Evolutionary conservation across 1,140 invertebrate genomes (phyloP).

Genomic region (Apis dorsata): DNA sequence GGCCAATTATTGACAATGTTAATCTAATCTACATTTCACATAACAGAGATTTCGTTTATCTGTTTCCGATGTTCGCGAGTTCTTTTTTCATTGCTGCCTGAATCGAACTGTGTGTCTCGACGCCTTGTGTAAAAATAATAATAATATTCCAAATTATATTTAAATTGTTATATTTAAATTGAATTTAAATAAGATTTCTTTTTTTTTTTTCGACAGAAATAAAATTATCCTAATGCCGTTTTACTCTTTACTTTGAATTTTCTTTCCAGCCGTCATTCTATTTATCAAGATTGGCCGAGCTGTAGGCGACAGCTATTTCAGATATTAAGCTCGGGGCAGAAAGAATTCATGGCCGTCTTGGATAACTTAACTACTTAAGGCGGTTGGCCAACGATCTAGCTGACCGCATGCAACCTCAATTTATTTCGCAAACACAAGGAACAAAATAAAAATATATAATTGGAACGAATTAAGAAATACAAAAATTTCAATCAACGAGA

Average conservation of each 20-base stretch:
- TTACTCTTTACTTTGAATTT: slow-evolving; percentile 4
- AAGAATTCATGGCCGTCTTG: slow-evolving; percentile 11
- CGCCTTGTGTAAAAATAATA: too few relatives aligned
- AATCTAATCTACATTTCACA: not conserved
- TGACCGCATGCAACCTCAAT: not conserved
- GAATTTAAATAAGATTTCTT: not conserved
- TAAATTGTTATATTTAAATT: not conserved
- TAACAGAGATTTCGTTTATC: not conserved
- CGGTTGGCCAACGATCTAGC: not conserved
- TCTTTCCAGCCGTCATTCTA: not conserved
- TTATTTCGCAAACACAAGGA: not conserved
- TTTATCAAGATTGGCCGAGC: not conserved
- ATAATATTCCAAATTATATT: not conserved
- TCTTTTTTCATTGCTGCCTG: too few relatives aligned
- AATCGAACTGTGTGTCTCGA: too few relatives aligned
- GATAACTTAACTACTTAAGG: not conserved
- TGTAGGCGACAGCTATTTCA: slow-evolving; percentile 22
- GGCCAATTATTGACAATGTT: too few relatives aligned
- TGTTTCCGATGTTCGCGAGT: not conserved
- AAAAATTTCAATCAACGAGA: too few relatives aligned
- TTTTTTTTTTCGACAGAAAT: not conserved
- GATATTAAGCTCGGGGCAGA: slow-evolving; percentile 7
- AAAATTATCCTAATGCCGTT: not conserved
- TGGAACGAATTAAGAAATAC: too few relatives aligned
- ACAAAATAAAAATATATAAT: not conserved